These are phyloP conservation scores for Gymnobelideus leadbeateri DNA, from an alignment of 2,113 vertebrate genomes.

Conservation along the genomic window DNA sequence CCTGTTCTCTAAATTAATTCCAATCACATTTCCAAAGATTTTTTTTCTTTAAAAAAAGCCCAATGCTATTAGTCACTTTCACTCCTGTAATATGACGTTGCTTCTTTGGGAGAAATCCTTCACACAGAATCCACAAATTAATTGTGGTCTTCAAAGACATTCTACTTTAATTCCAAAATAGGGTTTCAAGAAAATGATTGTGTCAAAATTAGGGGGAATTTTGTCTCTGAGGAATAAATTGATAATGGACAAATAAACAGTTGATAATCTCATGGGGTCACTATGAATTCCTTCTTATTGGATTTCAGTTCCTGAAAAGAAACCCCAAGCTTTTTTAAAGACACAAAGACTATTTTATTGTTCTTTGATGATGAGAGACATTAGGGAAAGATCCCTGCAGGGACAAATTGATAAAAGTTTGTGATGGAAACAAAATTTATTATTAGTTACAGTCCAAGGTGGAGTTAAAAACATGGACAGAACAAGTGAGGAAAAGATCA, in stretches of 20 bases:
- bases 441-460: not conserved
- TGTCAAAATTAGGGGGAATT: constrained; percentile 33
- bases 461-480: not conserved
- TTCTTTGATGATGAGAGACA: not conserved
- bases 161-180: constrained; percentile 3
- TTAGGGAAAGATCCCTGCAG: not conserved
- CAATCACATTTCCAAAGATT: not conserved
- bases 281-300: not conserved
- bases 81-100: not conserved
- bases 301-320: not conserved
- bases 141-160: too few species aligned
- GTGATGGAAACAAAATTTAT: not conserved
- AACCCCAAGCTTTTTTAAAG: not conserved
- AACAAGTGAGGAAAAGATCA: not conserved
- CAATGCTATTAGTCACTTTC: not conserved
- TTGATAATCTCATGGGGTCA: not conserved
- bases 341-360: not conserved
- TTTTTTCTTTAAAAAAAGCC: not conserved
- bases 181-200: not conserved
- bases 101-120: not conserved
- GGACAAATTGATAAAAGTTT: not conserved
- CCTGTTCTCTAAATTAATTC: not conserved
- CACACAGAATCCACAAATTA: not conserved
- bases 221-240: not conserved
- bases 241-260: not conserved